Evolutionary conservation across 1,140 invertebrate species (phyloP).

Genomic region (honey bee (Apis mellifera)): DNA sequence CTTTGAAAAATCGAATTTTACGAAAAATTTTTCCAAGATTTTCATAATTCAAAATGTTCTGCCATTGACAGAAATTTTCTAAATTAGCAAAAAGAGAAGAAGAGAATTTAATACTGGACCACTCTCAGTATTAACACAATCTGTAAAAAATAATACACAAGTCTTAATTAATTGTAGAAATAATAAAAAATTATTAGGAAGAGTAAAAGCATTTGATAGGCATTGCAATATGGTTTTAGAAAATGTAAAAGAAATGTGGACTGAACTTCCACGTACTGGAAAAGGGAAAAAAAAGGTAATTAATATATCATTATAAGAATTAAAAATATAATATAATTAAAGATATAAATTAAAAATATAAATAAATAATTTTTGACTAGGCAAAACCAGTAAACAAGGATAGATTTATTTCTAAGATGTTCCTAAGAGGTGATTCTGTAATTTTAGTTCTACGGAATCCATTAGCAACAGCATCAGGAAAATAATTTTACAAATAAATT

Average conservation of each 20-base stretch:
- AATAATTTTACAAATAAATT: slow-evolving; percentile 79
- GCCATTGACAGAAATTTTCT: too few relatives aligned
- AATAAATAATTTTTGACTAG: slow-evolving; percentile 78
- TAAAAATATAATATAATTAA: neutral
- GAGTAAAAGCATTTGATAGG: slow-evolving; percentile 99
- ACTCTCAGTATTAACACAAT: slow-evolving; percentile 97
- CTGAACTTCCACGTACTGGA: slow-evolving; percentile 96
- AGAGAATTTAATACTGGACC: slow-evolving; percentile 99
- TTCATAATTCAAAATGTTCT: too few relatives aligned
- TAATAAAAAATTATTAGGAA: slow-evolving; percentile 98
- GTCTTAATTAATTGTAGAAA: slow-evolving; percentile 93
- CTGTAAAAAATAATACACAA: slow-evolving; percentile 99
- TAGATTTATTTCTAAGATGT: slow-evolving; percentile 99
- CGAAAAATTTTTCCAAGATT: too few relatives aligned
- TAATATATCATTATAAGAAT: neutral
- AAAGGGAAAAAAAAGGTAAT: slow-evolving; percentile 97
- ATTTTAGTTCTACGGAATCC: slow-evolving; percentile 99
- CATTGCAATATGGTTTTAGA: slow-evolving; percentile 99
- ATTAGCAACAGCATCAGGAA: slow-evolving; percentile 88
- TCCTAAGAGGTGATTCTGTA: slow-evolving; percentile 98
- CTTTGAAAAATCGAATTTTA: too few relatives aligned
- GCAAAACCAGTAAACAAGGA: slow-evolving; percentile 99
- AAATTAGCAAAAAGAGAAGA: slow-evolving; percentile 97
- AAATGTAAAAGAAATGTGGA: slow-evolving; percentile 99
- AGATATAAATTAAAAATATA: neutral